These are phyloP conservation scores for Acanthosepion pharaonis DNA, from an alignment of 2,888 invertebrate genomes.

Conservation along the genomic window DNA sequence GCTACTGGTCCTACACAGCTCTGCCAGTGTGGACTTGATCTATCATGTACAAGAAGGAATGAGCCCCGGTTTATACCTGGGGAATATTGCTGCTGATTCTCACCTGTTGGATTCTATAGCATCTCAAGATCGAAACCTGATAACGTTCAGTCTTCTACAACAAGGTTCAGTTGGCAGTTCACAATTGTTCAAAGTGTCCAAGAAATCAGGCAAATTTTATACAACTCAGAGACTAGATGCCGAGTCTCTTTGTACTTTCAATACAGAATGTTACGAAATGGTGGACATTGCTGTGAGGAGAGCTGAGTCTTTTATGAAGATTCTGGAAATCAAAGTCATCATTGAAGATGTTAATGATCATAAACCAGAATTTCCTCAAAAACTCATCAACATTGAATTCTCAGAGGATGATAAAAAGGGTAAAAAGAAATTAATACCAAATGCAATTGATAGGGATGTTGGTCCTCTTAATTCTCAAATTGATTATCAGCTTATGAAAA, in stretches of 20 bases:
- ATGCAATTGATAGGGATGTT: not conserved
- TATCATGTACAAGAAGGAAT: not conserved
- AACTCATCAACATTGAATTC: not conserved
- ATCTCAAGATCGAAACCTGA: too few relatives aligned
- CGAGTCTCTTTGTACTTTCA: not conserved
- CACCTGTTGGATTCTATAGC: not conserved
- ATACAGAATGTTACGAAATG: conserved; percentile 20
- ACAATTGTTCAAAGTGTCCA: not conserved
- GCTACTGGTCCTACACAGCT: too few relatives aligned
- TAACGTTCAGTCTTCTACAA: too few relatives aligned
- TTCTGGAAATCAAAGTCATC: not conserved
- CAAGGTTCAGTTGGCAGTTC: not conserved
- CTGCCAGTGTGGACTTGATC: not conserved
- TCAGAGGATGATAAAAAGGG: not conserved
- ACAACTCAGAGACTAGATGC: not conserved
- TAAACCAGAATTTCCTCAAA: not conserved
- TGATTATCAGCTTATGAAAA: not conserved
- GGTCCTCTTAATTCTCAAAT: not conserved
- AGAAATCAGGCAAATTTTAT: not conserved
- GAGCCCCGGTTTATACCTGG: not conserved
- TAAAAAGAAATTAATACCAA: not conserved
- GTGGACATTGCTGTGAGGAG: not conserved
- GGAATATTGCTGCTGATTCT: not conserved
- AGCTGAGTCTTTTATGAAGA: not conserved
- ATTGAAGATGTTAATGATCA: not conserved